Conservation (phyloP, 37 sponge, comb jelly and placozoan species). For the Crambe crambe region DNA sequence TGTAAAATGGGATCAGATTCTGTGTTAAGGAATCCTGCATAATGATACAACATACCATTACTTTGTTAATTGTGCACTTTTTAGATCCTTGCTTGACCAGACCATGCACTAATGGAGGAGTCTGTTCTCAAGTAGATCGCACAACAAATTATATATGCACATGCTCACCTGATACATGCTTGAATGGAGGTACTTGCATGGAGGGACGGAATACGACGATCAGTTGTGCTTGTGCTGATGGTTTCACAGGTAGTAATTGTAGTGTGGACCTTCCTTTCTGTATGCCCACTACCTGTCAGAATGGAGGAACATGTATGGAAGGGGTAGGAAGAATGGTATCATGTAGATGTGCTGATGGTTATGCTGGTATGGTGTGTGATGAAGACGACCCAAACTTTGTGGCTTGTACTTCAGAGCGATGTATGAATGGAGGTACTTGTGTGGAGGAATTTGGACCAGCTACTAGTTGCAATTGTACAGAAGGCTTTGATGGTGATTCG, state of each 20-base stretch:
- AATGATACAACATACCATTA: too few species aligned
- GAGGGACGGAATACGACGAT: conserved; percentile 16
- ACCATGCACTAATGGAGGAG: not conserved
- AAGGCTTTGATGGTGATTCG: conserved; percentile 9
- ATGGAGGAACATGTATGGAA: conserved; percentile 63
- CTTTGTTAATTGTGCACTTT: too few species aligned
- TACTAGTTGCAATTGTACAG: conserved; percentile 25
- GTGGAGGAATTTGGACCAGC: conserved; percentile 22
- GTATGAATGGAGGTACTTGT: conserved; percentile 69
- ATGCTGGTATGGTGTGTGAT: conserved; percentile 51
- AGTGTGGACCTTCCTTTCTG: not conserved
- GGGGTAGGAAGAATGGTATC: not conserved
- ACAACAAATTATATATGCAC: conserved; percentile 5
- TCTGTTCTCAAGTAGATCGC: not conserved
- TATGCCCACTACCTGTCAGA: conserved; percentile 16
- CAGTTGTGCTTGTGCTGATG: conserved; percentile 42
- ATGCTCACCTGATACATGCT: conserved; percentile 34
- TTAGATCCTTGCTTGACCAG: not conserved
- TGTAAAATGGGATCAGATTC: too few species aligned
- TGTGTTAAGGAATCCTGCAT: too few species aligned
- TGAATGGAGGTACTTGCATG: conserved; percentile 57
- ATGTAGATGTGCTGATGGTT: conserved; percentile 48
- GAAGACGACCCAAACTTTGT: conserved; percentile 5
- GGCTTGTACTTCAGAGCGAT: conserved; percentile 33
- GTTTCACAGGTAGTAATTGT: conserved; percentile 29